A percentile compares a stretch with the other conserved stretches of the same genome.
Conservation (phyloP, 2,888 invertebrate genomes). For the Agriopis leucophaearia region DNA sequence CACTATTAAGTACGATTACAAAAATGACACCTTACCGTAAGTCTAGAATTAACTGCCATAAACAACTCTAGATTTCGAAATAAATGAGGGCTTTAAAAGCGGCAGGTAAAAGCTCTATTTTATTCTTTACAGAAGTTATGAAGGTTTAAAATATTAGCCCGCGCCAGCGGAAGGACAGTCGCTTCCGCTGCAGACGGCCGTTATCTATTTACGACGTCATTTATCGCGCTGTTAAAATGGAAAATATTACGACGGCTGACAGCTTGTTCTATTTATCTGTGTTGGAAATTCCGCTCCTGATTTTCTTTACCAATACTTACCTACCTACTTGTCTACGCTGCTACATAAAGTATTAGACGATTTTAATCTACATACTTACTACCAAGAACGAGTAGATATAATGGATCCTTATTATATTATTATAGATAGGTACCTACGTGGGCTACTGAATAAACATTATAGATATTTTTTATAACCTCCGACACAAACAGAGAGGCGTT, state of each 20-base stretch:
- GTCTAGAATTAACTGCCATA: background rate
- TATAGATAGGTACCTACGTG: too few relatives aligned
- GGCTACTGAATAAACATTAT: too few relatives aligned
- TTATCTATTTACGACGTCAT: constrained; percentile 46
- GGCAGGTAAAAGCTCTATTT: background rate
- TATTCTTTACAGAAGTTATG: constrained; percentile 32
- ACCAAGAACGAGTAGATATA: too few relatives aligned
- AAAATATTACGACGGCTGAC: constrained; percentile 34
- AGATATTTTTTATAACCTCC: too few relatives aligned
- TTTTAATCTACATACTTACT: too few relatives aligned
- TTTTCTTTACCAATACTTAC: constrained; percentile 4
- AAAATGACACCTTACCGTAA: background rate
- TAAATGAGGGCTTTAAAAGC: background rate
- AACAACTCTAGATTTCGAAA: background rate
- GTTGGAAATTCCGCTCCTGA: constrained; percentile 20
- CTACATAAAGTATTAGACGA: too few relatives aligned
- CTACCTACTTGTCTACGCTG: background rate
- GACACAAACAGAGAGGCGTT: too few relatives aligned
- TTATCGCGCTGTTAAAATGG: constrained; percentile 44
- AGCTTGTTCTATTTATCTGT: constrained; percentile 16
- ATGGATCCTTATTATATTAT: too few relatives aligned
- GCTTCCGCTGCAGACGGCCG: constrained; percentile 46
- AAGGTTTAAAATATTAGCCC: constrained; percentile 41
- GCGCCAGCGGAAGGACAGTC: constrained; percentile 38
- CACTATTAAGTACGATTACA: too few relatives aligned